Evolutionary conservation across 1,140 invertebrate genomes (phyloP), one percentile per base, ranked within the genome.

Genomic region (Cheumatopsyche charites): DNA sequence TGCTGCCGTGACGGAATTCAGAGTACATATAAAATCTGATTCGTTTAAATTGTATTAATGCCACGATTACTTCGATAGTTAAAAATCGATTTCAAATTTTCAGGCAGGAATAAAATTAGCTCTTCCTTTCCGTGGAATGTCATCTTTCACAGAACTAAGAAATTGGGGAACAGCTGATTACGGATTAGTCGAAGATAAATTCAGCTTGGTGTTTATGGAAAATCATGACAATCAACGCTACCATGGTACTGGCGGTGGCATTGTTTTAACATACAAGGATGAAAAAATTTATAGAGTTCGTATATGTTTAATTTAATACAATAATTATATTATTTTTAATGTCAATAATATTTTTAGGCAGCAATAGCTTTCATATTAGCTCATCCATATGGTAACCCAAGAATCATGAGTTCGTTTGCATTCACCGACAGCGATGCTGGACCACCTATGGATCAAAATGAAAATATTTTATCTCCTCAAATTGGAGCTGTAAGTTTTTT

Each of bases 301-400:
- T 36, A 7, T 23, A 36, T 36, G 79, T 62, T 25, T 43, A 1
- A 23, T 23, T 68, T 41, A 55, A 4, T 52, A 47, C 43, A 1
- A 43, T 23, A 70, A 26, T 41, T n/a, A 36, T n/a, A 17, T 63
- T 62, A 66, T 67, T 55, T 67, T 15, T 6, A 67, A 49, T 23
- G 62, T 70, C 19, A 17, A 66, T 19, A 25, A 70, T 68, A 87
- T 83, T 7, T 69, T 86, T 82, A 87, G 83, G 87, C 90, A 82
- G 90, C 89, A 0, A 84, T 87, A 7, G 88, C 88, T 12, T 93
- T 92, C 76, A 91, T 92, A 89, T 80, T 93, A 68, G 90, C 90
- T 1, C 88, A 90, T 83, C 87, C 89, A 0, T 92, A 92, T 76
- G 90, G 90, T 1, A 79, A 84, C 41, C 83, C 89, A 0, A 79